These are phyloP conservation scores for Thryonomys swinderianus DNA, from an alignment of 2,113 vertebrate genomes.

Conservation along the genomic window DNA sequence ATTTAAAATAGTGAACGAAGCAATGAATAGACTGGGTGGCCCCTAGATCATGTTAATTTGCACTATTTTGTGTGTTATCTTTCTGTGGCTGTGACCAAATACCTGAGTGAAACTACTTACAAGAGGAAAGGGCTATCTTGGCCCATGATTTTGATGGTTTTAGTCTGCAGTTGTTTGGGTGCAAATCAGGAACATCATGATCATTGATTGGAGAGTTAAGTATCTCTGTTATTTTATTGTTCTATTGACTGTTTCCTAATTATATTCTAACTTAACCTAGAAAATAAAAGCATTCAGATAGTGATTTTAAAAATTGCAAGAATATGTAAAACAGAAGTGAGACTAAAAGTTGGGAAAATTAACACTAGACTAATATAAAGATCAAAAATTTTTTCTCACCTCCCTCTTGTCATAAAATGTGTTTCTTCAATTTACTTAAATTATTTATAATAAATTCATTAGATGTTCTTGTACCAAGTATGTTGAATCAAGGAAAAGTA, in stretches of 20 bases:
- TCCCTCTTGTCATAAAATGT: background rate
- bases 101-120: background rate
- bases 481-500: conserved; percentile 40
- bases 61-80: background rate
- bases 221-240: conserved; percentile 19
- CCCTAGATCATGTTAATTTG: background rate
- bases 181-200: background rate
- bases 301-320: background rate
- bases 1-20: background rate
- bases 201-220: background rate
- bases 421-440: conserved; percentile 14
- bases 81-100: background rate
- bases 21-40: background rate
- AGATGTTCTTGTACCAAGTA: conserved; percentile 39
- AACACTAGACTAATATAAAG: background rate
- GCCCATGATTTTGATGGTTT: background rate
- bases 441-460: background rate
- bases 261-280: background rate
- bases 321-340: conserved; percentile 16
- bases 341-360: background rate
- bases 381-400: conserved; percentile 8
- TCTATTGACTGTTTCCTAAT: conserved; percentile 1
- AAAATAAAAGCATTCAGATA: background rate
- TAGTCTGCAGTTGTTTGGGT: background rate
- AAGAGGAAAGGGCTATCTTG: background rate